These are phyloP conservation scores for Manduca sexta DNA, from an alignment of 1,140 invertebrate species.

Conservation along the genomic window DNA sequence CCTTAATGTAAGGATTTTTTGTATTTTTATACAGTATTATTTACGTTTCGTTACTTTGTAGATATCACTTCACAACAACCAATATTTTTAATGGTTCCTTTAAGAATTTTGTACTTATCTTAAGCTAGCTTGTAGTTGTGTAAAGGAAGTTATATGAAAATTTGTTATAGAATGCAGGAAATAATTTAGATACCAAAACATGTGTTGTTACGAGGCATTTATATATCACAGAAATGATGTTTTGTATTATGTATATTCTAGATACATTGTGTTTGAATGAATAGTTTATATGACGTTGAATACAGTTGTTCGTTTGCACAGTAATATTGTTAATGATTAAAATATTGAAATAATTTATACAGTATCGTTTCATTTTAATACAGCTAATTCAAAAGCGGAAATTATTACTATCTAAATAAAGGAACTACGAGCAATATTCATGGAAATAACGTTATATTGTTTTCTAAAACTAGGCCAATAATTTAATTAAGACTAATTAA, in stretches of 20 bases:
- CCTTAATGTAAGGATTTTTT: conserved; percentile 5
- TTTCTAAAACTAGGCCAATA: no score
- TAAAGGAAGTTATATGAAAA: not conserved
- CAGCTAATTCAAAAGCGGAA: not conserved
- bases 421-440: no score
- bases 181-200: conserved; percentile 1
- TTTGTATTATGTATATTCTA: conserved; percentile 35
- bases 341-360: conserved; percentile 37
- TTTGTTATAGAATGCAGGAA: not conserved
- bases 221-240: not conserved
- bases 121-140: not conserved
- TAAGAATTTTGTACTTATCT: not conserved
- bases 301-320: conserved; percentile 56
- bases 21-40: conserved; percentile 18
- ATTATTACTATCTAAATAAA: no score
- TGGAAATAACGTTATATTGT: no score
- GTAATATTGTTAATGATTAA: conserved; percentile 55
- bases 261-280: conserved; percentile 58
- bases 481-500: no score
- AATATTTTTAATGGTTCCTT: not conserved
- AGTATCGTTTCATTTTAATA: conserved; percentile 11
- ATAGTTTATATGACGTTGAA: conserved; percentile 64
- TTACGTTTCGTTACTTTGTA: conserved; percentile 4
- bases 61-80: not conserved
- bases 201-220: not conserved